Percentiles rank a stretch among this genome's conserved stretches.
phyloP scores from a whole-genome alignment of 2,888 invertebrate genomes.

The Perizoma affinitatum region DNA sequence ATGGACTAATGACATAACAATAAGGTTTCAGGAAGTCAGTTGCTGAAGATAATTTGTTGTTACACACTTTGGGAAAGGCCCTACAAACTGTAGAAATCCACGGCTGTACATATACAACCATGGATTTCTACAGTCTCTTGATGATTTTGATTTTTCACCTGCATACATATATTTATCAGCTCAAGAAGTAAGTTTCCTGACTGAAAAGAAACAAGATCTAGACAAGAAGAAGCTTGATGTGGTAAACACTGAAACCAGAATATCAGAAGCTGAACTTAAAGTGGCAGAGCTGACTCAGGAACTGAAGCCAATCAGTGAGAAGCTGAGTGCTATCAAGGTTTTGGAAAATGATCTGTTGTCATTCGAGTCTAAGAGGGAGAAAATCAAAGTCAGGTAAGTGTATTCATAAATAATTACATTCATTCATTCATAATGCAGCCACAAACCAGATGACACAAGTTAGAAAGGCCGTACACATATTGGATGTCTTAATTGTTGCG shows the following conservation, averaged over 20 bases:
- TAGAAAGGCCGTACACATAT: no score
- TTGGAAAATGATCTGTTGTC: constrained; percentile 81
- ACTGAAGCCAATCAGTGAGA: constrained; percentile 81
- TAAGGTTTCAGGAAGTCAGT: no score
- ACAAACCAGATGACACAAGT: no score
- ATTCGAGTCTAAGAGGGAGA: constrained; percentile 81
- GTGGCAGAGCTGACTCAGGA: constrained; percentile 82
- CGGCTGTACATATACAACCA: no score
- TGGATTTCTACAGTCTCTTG: no score
- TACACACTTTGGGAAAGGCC: no score
- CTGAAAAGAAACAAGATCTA: constrained; percentile 85
- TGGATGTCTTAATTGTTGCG: no score
- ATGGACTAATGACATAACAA: no score
- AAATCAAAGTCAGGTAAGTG: constrained; percentile 83
- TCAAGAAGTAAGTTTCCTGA: constrained; percentile 76
- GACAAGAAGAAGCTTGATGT: constrained; percentile 84
- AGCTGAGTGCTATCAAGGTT: constrained; percentile 77
- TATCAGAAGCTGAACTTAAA: constrained; percentile 84
- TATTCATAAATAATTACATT: no score
- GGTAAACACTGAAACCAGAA: constrained; percentile 85
- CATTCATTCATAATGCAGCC: no score
- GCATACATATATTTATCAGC: constrained; percentile 54
- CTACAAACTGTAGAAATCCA: neutral
- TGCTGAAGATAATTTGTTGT: no score
- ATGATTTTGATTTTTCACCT: neutral